Evolutionary conservation across 2,113 vertebrate species (phyloP).

Genomic region (Pachyramphus minor): DNA sequence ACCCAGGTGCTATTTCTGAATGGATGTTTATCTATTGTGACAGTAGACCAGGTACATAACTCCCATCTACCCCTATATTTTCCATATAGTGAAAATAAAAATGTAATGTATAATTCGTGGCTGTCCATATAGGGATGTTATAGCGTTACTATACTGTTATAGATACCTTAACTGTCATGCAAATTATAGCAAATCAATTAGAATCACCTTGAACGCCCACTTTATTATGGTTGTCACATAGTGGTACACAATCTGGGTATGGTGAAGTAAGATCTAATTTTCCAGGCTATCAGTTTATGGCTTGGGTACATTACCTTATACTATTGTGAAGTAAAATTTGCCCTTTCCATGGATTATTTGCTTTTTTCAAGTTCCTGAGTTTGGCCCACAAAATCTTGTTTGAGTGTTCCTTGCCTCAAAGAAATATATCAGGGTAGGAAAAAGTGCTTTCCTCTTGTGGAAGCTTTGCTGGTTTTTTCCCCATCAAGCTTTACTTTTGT

Average conservation of each 20-base stretch:
- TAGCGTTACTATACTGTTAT: neutral
- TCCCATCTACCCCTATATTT: neutral
- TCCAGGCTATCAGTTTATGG: neutral
- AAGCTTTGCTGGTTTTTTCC: neutral
- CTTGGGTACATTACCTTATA: neutral
- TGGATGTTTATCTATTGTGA: neutral
- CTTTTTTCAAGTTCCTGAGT: neutral
- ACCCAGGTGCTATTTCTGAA: neutral
- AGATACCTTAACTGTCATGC: neutral
- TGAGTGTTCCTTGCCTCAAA: neutral
- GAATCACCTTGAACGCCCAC: neutral
- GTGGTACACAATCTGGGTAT: neutral
- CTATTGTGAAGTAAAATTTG: neutral
- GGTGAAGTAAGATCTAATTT: neutral
- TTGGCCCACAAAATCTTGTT: neutral
- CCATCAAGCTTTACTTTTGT: constrained; percentile 25
- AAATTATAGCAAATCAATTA: neutral
- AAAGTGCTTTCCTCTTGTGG: neutral
- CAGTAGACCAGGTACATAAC: neutral
- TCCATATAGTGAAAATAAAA: neutral
- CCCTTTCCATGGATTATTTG: neutral
- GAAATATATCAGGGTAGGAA: neutral
- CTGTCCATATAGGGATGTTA: neutral
- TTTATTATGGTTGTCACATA: neutral
- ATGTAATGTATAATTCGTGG: neutral